Evolutionary conservation across 1,140 invertebrate species (phyloP).

Genomic region (Drusus annulatus): DNA sequence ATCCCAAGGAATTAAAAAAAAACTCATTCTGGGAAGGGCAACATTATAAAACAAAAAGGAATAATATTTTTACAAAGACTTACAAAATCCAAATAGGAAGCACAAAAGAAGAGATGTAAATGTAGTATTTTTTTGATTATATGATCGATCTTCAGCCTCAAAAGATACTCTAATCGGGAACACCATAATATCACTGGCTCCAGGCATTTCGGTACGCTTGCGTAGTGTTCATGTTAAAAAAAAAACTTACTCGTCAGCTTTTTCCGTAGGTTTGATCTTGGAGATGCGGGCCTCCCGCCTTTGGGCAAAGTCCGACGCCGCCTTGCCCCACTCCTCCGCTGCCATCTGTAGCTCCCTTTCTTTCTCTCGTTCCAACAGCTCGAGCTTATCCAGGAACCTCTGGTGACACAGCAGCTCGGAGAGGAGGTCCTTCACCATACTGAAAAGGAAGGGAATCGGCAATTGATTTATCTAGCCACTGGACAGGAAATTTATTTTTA

Average conservation of each 20-base stretch:
- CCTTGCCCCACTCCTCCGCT: slow-evolving; percentile 32
- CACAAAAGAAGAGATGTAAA: too few relatives aligned
- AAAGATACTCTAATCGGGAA: too few relatives aligned
- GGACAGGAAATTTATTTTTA: too few relatives aligned
- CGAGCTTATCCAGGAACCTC: slow-evolving; percentile 36
- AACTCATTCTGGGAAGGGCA: too few relatives aligned
- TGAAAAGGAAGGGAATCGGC: slow-evolving; percentile 15
- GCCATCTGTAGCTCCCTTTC: slow-evolving; percentile 20
- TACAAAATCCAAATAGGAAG: too few relatives aligned
- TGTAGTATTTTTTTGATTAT: too few relatives aligned
- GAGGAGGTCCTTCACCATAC: slow-evolving; percentile 32
- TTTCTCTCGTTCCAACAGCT: slow-evolving; percentile 9
- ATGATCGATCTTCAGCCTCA: too few relatives aligned
- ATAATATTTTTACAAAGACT: too few relatives aligned
- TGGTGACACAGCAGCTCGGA: slow-evolving; percentile 24
- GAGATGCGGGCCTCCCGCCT: background rate
- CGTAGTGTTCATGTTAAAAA: background rate
- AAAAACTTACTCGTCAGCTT: background rate
- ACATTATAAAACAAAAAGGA: too few relatives aligned
- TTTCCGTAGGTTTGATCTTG: background rate
- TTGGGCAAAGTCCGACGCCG: background rate
- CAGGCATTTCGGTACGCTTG: too few relatives aligned
- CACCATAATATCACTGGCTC: too few relatives aligned
- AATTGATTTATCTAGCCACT: background rate
- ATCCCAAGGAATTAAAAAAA: too few relatives aligned